A percentile compares a stretch with the other conserved stretches of the same genome.
Evolutionary conservation across 2,888 invertebrate species (phyloP).

Genomic region (Mythimna ferrago): DNA sequence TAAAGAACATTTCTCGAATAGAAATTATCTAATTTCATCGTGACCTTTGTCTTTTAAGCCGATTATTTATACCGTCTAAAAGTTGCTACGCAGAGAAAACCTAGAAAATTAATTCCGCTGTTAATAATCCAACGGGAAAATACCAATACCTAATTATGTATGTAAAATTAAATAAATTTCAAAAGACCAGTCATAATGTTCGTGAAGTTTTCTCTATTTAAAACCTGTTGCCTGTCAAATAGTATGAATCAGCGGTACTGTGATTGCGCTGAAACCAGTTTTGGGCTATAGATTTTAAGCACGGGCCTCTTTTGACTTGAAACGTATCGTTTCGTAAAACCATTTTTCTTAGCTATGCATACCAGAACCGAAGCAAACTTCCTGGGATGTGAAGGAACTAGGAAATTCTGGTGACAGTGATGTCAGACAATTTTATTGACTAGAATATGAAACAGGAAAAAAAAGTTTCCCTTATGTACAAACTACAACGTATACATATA

Average conservation of each 20-base stretch:
- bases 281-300: conserved; percentile 71
- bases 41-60: conserved; percentile 33
- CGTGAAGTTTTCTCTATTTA: conserved; percentile 62
- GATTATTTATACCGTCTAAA: conserved; percentile 24
- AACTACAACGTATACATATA: background rate
- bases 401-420: background rate
- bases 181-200: conserved; percentile 49
- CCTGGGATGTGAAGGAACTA: background rate
- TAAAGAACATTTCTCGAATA: background rate
- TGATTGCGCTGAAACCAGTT: conserved; percentile 77
- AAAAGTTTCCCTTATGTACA: background rate
- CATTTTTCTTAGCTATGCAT: conserved; percentile 6
- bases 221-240: conserved; percentile 71
- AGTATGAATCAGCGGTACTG: conserved; percentile 67
- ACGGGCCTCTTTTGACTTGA: conserved; percentile 69
- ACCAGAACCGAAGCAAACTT: background rate
- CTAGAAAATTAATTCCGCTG: conserved; percentile 9
- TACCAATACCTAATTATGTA: conserved; percentile 19
- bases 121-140: conserved; percentile 43
- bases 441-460: conserved; percentile 5
- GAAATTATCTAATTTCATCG: background rate
- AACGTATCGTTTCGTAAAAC: conserved; percentile 53
- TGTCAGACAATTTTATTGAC: conserved; percentile 1
- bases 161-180: conserved; percentile 39
- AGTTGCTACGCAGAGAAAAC: conserved; percentile 18